Percentiles rank a stretch among this genome's conserved stretches.
phyloP scores from a whole-genome alignment of 1,140 invertebrate species.

The Cotesia vestalis region DNA sequence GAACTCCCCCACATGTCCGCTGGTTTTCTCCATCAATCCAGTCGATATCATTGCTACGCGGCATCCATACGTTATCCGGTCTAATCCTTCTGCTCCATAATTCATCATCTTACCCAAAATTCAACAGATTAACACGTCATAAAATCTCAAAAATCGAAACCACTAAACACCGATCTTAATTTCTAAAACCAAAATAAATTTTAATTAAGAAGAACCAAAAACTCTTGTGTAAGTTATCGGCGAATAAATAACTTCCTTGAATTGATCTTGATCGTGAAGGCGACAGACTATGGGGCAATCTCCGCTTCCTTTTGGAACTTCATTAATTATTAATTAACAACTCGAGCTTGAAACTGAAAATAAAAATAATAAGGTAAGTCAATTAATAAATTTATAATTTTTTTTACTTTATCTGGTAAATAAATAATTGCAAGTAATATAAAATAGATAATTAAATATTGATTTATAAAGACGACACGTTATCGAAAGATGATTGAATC shows the following conservation, averaged over 20 bases:
- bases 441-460: too few relatives aligned
- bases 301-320: neutral
- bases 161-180: too few relatives aligned
- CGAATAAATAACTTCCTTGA: neutral
- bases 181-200: neutral
- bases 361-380: too few relatives aligned
- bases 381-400: too few relatives aligned
- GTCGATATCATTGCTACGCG: neutral
- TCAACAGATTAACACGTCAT: too few relatives aligned
- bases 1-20: neutral
- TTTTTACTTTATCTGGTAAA: too few relatives aligned
- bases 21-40: constrained; percentile 8
- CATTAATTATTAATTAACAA: neutral
- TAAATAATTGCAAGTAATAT: too few relatives aligned
- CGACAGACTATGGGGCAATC: constrained; percentile 10
- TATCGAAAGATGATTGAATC: too few relatives aligned
- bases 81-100: neutral
- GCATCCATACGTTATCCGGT: constrained; percentile 3
- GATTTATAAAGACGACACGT: too few relatives aligned
- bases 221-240: neutral
- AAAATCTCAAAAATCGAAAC: too few relatives aligned
- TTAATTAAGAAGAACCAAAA: neutral
- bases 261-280: neutral
- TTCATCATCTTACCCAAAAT: neutral
- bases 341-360: neutral